phyloP scores from a whole-genome alignment of 2,113 vertebrate species.

The Colistium nudipinnis region DNA sequence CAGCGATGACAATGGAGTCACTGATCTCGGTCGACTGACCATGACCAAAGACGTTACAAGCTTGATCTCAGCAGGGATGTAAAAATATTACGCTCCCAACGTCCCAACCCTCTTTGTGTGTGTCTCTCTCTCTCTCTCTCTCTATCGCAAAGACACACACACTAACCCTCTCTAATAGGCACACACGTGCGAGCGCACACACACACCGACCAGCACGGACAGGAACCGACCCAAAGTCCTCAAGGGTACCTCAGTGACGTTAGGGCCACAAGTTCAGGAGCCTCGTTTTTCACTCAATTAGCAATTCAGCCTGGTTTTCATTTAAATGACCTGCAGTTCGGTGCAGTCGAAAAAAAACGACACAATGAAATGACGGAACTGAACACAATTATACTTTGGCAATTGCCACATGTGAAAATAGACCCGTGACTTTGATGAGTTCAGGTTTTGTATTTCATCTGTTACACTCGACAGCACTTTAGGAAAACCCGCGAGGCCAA shows the following conservation, averaged over 20 bases:
- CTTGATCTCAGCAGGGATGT: constrained; percentile 6
- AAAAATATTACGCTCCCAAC: neutral
- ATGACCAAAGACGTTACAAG: constrained; percentile 17
- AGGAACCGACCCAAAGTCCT: constrained; percentile 10
- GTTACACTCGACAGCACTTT: constrained; percentile 29
- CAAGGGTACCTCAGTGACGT: constrained; percentile 20
- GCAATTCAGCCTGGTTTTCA: constrained; percentile 42
- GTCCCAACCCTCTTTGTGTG: too few species aligned
- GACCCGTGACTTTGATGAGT: constrained; percentile 32
- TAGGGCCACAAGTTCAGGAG: constrained; percentile 43
- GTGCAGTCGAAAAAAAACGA: constrained; percentile 3
- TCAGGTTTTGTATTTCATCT: constrained; percentile 36
- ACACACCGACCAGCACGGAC: neutral
- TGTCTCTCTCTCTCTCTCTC: neutral
- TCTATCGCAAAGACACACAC: neutral
- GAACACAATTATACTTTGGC: constrained; percentile 41
- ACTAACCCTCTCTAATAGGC: neutral
- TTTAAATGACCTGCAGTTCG: constrained; percentile 29
- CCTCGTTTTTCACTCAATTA: constrained; percentile 52
- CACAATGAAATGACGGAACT: constrained; percentile 30
- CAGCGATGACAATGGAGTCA: constrained; percentile 13
- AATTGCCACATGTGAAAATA: constrained; percentile 46
- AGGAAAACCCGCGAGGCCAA: constrained; percentile 21
- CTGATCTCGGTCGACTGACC: constrained; percentile 5
- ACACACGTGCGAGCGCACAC: neutral